Evolutionary conservation across 1,140 invertebrate species (phyloP).

Genomic region (Anoplophora glabripennis): DNA sequence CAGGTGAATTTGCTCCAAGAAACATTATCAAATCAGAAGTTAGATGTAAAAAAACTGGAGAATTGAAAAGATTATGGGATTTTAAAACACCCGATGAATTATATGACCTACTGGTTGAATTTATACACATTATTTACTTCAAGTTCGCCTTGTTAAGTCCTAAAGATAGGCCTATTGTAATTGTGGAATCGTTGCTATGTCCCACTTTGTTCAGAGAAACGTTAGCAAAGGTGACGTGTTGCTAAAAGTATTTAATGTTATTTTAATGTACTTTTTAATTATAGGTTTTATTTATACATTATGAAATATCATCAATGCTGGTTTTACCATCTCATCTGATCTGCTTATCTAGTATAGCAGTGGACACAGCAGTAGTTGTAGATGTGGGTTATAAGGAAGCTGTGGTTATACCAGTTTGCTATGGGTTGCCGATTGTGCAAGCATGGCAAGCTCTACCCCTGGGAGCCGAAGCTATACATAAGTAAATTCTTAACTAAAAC

Average conservation of each 20-base stretch:
- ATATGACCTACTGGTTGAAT: conserved; percentile 82
- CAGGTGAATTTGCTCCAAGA: conserved; percentile 80
- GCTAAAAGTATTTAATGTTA: background rate
- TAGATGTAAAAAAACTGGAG: conserved; percentile 62
- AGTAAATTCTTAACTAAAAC: conserved; percentile 46
- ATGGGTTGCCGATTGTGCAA: conserved; percentile 76
- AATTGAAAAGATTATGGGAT: conserved; percentile 66
- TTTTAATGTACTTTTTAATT: conserved; percentile 12
- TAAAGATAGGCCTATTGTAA: conserved; percentile 85
- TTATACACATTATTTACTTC: conserved; percentile 75
- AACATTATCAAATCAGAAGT: conserved; percentile 82
- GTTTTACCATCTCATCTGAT: conserved; percentile 71
- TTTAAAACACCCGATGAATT: conserved; percentile 73
- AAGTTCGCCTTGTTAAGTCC: conserved; percentile 88
- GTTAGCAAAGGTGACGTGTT: conserved; percentile 64
- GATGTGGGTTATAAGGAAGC: conserved; percentile 86
- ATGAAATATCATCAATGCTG: conserved; percentile 68
- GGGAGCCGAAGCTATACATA: conserved; percentile 65
- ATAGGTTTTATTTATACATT: conserved; percentile 83
- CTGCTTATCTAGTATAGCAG: conserved; percentile 72
- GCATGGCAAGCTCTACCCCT: conserved; percentile 76
- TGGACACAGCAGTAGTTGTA: conserved; percentile 75
- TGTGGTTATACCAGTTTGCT: conserved; percentile 76
- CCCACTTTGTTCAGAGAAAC: conserved; percentile 79
- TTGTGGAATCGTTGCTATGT: conserved; percentile 86